phyloP scores from a whole-genome alignment of 2,797 vertebrate genomes.

The Characodon lateralis region DNA sequence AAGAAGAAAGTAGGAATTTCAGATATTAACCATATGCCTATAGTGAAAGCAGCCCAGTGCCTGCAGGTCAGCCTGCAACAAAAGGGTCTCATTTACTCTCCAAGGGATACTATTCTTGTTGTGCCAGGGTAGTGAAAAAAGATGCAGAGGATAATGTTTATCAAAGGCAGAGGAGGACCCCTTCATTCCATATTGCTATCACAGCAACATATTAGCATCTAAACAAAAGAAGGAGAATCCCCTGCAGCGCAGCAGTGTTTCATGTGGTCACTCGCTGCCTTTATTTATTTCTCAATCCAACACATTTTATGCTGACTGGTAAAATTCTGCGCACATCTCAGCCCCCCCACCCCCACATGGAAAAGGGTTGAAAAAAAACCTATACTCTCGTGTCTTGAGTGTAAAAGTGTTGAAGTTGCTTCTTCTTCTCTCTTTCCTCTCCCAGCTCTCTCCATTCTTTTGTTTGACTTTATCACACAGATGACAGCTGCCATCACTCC shows the following conservation, averaged over 20 bases:
- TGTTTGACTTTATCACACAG: slow-evolving; percentile 72
- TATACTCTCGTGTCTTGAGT: slow-evolving; percentile 68
- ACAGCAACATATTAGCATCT: slow-evolving; percentile 82
- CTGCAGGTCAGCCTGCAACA: slow-evolving; percentile 79
- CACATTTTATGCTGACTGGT: slow-evolving; percentile 79
- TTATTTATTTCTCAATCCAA: slow-evolving; percentile 77
- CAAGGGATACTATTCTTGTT: slow-evolving; percentile 72
- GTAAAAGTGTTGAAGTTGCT: slow-evolving; percentile 80
- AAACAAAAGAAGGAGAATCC: slow-evolving; percentile 81
- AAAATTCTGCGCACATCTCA: slow-evolving; percentile 41
- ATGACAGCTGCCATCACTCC: slow-evolving; percentile 84
- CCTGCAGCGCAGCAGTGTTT: slow-evolving; percentile 74
- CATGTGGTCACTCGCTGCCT: slow-evolving; percentile 80
- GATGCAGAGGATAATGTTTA: slow-evolving; percentile 72
- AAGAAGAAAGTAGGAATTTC: slow-evolving; percentile 62
- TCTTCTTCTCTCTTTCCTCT: slow-evolving; percentile 54
- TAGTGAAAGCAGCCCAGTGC: slow-evolving; percentile 71
- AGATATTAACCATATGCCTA: slow-evolving; percentile 74
- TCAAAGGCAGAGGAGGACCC: slow-evolving; percentile 79
- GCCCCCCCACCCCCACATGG: slow-evolving; percentile 1
- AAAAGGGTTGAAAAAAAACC: slow-evolving; percentile 25
- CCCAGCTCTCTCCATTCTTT: slow-evolving; percentile 42
- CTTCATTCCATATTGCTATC: slow-evolving; percentile 77
- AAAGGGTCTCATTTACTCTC: slow-evolving; percentile 76
- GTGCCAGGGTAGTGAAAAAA: slow-evolving; percentile 71